phyloP scores from a whole-genome alignment of 2,113 vertebrate genomes.

The Seriola dumerili region DNA sequence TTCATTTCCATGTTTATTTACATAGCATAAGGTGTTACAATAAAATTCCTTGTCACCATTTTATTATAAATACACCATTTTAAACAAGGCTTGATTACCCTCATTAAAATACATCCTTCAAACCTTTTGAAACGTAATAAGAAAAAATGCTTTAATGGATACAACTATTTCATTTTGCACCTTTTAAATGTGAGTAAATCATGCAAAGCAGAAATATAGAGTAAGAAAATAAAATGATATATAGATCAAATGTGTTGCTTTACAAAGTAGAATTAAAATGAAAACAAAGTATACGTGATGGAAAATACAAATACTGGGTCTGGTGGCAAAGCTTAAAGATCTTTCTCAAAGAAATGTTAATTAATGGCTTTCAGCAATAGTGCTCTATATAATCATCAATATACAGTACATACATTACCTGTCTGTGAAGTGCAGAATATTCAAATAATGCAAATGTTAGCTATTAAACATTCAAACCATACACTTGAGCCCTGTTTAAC shows the following conservation, averaged over 20 bases:
- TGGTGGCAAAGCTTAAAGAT: constrained; percentile 72
- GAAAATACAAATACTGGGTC: constrained; percentile 73
- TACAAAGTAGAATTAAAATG: constrained; percentile 65
- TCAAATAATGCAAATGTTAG: constrained; percentile 22
- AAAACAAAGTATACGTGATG: constrained; percentile 49
- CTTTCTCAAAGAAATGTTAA: constrained; percentile 65
- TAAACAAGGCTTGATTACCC: constrained; percentile 70
- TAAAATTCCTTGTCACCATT: constrained; percentile 73
- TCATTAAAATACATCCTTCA: constrained; percentile 81
- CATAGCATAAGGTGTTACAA: constrained; percentile 73
- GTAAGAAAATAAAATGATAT: constrained; percentile 79
- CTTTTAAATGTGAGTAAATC: constrained; percentile 79
- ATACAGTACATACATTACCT: constrained; percentile 58
- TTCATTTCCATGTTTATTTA: constrained; percentile 80
- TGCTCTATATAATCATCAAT: constrained; percentile 45
- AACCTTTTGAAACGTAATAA: constrained; percentile 72
- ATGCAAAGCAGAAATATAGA: constrained; percentile 79
- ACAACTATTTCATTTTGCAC: constrained; percentile 63
- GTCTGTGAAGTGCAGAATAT: constrained; percentile 23
- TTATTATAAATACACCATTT: constrained; percentile 80
- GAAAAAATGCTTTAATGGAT: constrained; percentile 68
- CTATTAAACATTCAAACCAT: constrained; percentile 46
- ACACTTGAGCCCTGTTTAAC: constrained; percentile 51
- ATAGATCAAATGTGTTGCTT: constrained; percentile 69
- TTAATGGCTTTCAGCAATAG: constrained; percentile 66